Evolutionary conservation across 2,888 invertebrate species (phyloP).

Genomic region (Plebejus anna): DNA sequence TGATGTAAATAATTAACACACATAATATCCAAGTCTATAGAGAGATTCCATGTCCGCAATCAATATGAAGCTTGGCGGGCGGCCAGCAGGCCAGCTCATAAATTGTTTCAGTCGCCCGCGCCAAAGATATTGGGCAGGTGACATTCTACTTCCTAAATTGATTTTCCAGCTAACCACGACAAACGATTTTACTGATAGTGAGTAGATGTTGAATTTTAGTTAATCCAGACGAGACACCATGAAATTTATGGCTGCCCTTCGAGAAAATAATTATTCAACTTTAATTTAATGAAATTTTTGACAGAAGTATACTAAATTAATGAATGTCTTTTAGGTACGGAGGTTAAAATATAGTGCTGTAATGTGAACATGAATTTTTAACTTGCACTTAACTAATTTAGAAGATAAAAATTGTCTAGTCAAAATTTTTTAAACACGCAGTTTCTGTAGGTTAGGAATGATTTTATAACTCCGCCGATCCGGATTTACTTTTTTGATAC

Average conservation of each 20-base stretch:
- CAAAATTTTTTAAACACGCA: too few species aligned
- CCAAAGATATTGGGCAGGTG: constrained; percentile 17
- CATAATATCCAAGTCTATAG: not conserved
- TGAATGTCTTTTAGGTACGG: too few species aligned
- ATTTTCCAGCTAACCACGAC: not conserved
- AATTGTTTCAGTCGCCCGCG: not conserved
- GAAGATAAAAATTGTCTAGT: too few species aligned
- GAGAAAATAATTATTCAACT: too few species aligned
- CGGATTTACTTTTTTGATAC: not conserved
- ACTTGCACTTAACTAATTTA: too few species aligned
- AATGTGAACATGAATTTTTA: too few species aligned
- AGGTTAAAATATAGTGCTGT: too few species aligned
- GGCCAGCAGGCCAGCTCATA: constrained; percentile 3
- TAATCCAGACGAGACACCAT: not conserved
- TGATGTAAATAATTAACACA: constrained; percentile 5
- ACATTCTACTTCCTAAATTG: constrained; percentile 17
- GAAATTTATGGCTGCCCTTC: too few species aligned
- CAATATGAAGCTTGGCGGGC: not conserved
- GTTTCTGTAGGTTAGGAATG: too few species aligned
- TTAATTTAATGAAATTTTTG: too few species aligned
- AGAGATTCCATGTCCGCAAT: not conserved
- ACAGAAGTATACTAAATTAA: too few species aligned
- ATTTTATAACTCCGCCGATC: not conserved
- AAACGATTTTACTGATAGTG: not conserved
- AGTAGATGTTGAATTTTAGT: not conserved